A percentile compares a stretch with the other conserved stretches of the same genome.
Conservation (phyloP, 2,888 invertebrate genomes). For the Odontothrips loti region DNA sequence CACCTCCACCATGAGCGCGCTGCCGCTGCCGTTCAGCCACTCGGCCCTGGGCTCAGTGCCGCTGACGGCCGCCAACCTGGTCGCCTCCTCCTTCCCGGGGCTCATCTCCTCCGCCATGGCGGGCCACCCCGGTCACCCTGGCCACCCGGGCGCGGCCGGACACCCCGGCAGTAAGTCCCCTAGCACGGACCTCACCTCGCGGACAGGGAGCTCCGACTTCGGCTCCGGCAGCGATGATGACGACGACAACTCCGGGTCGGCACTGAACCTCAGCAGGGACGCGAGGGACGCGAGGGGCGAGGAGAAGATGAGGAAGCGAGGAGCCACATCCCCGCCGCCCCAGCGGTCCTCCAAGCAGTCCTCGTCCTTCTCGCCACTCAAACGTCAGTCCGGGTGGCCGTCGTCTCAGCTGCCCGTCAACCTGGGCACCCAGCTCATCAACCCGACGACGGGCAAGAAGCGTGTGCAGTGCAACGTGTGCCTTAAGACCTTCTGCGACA, state of each 20-base stretch:
- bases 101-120: constrained; percentile 53
- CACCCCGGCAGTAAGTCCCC: constrained; percentile 40
- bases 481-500: constrained; percentile 98
- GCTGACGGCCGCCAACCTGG: constrained; percentile 57
- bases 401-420: constrained; percentile 72
- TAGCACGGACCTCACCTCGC: constrained; percentile 45
- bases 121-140: constrained; percentile 45
- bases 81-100: constrained; percentile 60
- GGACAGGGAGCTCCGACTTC: constrained; percentile 51
- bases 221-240: constrained; percentile 58
- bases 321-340: constrained; percentile 44
- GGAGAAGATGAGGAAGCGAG: constrained; percentile 39
- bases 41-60: constrained; percentile 57
- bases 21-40: constrained; percentile 46
- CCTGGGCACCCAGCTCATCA: constrained; percentile 83
- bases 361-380: constrained; percentile 60
- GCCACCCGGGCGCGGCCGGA: constrained; percentile 41
- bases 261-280: constrained; percentile 61
- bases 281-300: constrained; percentile 41
- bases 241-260: constrained; percentile 59
- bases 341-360: constrained; percentile 45
- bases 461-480: constrained; percentile 98
- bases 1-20: constrained; percentile 52
- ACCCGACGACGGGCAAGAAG: constrained; percentile 91
- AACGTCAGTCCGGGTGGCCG: constrained; percentile 62